phyloP scores from a whole-genome alignment of 2,888 invertebrate species.

The Agrilus biguttatus region DNA sequence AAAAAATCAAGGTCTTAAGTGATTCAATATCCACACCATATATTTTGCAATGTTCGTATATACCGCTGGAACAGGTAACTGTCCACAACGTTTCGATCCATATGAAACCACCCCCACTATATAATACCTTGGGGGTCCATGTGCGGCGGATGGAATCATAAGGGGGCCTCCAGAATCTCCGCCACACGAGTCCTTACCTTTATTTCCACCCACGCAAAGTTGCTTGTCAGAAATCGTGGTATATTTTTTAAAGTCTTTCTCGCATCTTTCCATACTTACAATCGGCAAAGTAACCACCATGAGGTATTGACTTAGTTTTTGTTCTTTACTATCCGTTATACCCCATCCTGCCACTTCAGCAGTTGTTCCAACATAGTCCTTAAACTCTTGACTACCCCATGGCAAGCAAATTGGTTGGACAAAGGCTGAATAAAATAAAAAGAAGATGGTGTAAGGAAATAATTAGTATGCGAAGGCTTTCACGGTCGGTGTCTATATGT shows the following conservation, averaged over 20 bases:
- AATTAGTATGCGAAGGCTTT: too few relatives aligned
- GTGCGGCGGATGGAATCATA: conserved; percentile 29
- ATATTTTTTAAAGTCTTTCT: conserved; percentile 2
- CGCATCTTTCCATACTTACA: conserved; percentile 15
- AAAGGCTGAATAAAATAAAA: conserved; percentile 28
- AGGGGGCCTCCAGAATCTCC: conserved; percentile 50
- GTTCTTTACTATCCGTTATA: conserved; percentile 12
- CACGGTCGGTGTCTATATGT: too few relatives aligned
- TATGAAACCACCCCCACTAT: conserved; percentile 46
- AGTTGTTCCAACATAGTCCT: conserved; percentile 26
- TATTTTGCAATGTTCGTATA: conserved; percentile 42
- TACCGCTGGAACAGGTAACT: conserved; percentile 39
- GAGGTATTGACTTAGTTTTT: conserved; percentile 18
- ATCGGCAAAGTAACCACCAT: conserved; percentile 24
- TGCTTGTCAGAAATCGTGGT: conserved; percentile 7
- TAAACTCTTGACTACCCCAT: conserved; percentile 25
- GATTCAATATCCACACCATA: conserved; percentile 45
- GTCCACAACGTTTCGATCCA: conserved; percentile 38
- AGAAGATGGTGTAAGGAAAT: too few relatives aligned
- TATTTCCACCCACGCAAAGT: conserved; percentile 32
- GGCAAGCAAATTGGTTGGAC: conserved; percentile 46
- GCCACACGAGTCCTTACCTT: conserved; percentile 42
- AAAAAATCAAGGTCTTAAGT: conserved; percentile 15
- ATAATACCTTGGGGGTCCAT: conserved; percentile 37
- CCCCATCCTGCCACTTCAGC: conserved; percentile 42